Evolutionary conservation across 2,113 vertebrate genomes (phyloP).

Genomic region (Brienomyrus brachyistius): DNA sequence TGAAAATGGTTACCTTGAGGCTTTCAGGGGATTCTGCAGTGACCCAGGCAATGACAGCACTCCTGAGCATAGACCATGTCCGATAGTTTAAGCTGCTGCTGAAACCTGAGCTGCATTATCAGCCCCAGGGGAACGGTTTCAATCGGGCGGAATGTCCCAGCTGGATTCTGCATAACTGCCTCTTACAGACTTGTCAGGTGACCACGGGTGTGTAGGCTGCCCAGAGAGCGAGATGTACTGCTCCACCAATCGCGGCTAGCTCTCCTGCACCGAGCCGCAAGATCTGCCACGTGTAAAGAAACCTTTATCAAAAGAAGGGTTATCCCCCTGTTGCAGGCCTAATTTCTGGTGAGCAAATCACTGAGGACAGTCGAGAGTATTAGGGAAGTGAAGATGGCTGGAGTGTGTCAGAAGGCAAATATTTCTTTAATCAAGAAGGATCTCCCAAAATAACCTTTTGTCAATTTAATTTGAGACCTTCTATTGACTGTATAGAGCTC

Average conservation of each 20-base stretch:
- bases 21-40: constrained; percentile 1
- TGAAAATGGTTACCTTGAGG: constrained; percentile 25
- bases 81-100: not conserved
- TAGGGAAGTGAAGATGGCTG: not conserved
- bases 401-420: not conserved
- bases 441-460: constrained; percentile 19
- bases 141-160: not conserved
- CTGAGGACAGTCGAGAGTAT: not conserved
- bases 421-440: not conserved
- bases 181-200: not conserved
- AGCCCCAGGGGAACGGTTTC: not conserved
- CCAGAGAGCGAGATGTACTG: not conserved
- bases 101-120: not conserved
- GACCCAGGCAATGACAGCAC: not conserved
- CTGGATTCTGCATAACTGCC: not conserved
- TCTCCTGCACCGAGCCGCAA: not conserved
- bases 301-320: not conserved
- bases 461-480: constrained; percentile 36
- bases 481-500: constrained; percentile 13
- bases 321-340: not conserved
- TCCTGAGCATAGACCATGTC: not conserved
- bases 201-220: not conserved
- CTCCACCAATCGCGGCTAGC: not conserved
- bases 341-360: not conserved
- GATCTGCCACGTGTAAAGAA: not conserved